phyloP scores from a whole-genome alignment of 2,888 invertebrate genomes.

The Erannis defoliaria region DNA sequence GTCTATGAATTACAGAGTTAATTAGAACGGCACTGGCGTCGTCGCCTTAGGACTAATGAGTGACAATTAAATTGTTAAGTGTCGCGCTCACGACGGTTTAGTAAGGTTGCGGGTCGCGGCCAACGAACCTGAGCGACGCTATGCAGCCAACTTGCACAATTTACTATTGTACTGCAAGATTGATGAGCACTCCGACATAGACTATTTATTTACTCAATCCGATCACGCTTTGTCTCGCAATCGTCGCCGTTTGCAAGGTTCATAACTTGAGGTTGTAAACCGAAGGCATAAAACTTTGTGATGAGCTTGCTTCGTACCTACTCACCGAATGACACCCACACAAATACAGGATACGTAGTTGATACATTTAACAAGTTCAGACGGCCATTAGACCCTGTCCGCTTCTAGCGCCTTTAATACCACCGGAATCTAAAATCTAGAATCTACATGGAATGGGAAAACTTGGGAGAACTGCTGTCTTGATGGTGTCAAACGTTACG shows the following conservation, averaged over 20 bases:
- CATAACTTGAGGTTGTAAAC: constrained; percentile 71
- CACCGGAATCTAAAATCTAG: constrained; percentile 72
- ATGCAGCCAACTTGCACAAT: constrained; percentile 75
- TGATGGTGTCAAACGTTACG: constrained; percentile 59
- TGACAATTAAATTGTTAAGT: constrained; percentile 83
- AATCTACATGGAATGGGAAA: constrained; percentile 71
- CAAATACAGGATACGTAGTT: constrained; percentile 43
- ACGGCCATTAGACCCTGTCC: constrained; percentile 65
- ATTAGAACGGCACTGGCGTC: constrained; percentile 72
- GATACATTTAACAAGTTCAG: constrained; percentile 63
- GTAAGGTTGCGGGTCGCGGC: constrained; percentile 78
- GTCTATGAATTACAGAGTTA: constrained; percentile 74
- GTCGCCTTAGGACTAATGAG: constrained; percentile 79
- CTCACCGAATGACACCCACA: constrained; percentile 42
- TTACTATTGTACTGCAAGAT: constrained; percentile 78
- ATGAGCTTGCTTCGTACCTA: constrained; percentile 35
- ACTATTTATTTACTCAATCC: constrained; percentile 83
- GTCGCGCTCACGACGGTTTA: constrained; percentile 78
- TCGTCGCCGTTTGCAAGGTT: constrained; percentile 76
- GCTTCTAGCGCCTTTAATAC: constrained; percentile 72
- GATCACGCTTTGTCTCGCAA: constrained; percentile 82
- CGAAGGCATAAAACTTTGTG: constrained; percentile 69
- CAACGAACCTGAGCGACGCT: constrained; percentile 68
- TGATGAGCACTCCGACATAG: constrained; percentile 78
- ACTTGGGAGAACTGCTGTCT: constrained; percentile 71